A percentile compares a stretch with the other conserved stretches of the same genome.
Conservation (phyloP, 53 echinoderm and acorn worm species). For the Paelopatides confundens region DNA sequence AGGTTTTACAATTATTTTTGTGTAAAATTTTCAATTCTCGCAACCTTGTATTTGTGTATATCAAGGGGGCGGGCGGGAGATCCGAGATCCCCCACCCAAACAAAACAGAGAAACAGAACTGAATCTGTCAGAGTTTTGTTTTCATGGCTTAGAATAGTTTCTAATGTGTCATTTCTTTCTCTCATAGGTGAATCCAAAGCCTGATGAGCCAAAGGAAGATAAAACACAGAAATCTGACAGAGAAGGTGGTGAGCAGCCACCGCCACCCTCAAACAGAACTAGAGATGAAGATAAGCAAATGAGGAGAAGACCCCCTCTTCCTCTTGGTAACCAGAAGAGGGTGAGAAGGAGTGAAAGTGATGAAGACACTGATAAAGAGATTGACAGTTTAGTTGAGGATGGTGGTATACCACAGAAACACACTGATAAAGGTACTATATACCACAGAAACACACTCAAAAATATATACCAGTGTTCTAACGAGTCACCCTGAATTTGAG, state of each 20-base stretch:
- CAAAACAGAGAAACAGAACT: too few species aligned
- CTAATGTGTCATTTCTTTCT: too few species aligned
- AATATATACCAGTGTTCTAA: too few species aligned
- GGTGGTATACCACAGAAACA: background rate
- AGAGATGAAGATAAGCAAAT: background rate
- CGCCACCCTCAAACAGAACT: background rate
- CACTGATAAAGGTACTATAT: background rate
- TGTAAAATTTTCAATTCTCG: too few species aligned
- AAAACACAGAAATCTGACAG: background rate
- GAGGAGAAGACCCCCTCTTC: background rate
- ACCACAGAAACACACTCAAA: too few species aligned
- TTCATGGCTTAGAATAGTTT: too few species aligned
- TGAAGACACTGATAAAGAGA: conserved; percentile 34
- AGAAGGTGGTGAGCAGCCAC: background rate
- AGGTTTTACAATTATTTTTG: too few species aligned
- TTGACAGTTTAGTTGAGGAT: conserved; percentile 31
- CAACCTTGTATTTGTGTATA: too few species aligned
- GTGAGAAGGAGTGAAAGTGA: conserved; percentile 27
- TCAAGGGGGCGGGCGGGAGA: too few species aligned
- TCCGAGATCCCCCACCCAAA: too few species aligned
- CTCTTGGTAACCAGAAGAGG: conserved; percentile 23
- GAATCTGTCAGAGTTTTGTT: too few species aligned
- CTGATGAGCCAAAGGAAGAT: background rate
- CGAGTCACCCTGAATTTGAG: too few species aligned
- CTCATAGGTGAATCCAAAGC: background rate